Base-by-base conservation (phyloP, 2,888 invertebrate genomes). In the Brenthis hecate region DNA sequence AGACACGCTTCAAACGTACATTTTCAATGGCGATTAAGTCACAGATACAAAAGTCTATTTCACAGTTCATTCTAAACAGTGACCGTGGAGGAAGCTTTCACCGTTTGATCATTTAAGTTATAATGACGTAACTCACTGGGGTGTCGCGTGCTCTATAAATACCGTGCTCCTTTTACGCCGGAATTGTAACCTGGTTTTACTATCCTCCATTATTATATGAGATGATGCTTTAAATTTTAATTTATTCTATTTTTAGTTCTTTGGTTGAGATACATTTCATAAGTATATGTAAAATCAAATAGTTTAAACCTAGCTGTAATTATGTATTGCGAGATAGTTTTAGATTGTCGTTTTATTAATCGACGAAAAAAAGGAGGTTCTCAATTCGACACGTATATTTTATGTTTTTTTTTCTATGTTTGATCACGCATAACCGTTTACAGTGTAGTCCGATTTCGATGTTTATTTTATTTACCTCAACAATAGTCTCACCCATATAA, bases 131-230 rank as follows among this genome's bases (percentile, higher is more conserved):
- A 87, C 78, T 78, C 81, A 82, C 86, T 85, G 80, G 87, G 88
- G 88, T 87, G 86, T 83, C 82, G 85, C 85, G 82, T 74, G 81
- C 85, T 87, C 89, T 84, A 88, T 88, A 89, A 90, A 91, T 75
- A 82, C 87, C 86, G 88, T 86, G 87, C 78, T 74, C 80, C 77
- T 81, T 81, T 83, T 86, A 67, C 57, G 84, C 86, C 86, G 83
- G 73, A 68, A 50, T 67, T 55, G 61, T 68, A 71, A 71, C 65
- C 71, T 68, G 70, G 19, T 70, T 70, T 55, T 56, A 66, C 78
- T 75, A 72, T 65, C 19, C 65, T 56, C 54, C 63, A 62, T n/a
- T 63, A 56, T 47, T 60, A 60, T 65, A 23, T 65, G 23, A 55
- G 43, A 56, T 58, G 43, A 23, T 16, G 50, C 60, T 6, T 28